Base-by-base conservation (phyloP, 2,113 vertebrate genomes). In the Pachyramphus minor region DNA sequence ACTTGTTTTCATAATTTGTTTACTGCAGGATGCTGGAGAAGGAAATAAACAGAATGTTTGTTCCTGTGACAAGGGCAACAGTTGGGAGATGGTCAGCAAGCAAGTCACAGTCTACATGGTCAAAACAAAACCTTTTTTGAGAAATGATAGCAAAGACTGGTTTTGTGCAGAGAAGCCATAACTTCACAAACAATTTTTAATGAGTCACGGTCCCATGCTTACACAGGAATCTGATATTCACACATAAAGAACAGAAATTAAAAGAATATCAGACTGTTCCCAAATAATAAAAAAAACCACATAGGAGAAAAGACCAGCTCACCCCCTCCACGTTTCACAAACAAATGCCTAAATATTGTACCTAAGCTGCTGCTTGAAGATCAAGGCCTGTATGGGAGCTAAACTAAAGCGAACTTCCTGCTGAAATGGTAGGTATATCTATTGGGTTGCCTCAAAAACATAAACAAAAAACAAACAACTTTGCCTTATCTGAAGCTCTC, bases 381-480 rank as follows among this genome's bases (percentile, higher is more conserved):
- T 87, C 59, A 75, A 81, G 55, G 24, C 12, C 5, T 21, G 3
- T 28, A 27, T 91, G 37, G 27, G 28, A 75, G 27, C 21, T 67
- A 67, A 81, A 87, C 21, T 37, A 59, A 42, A 62, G 50, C 9
- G n/a, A n/a, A 59, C 27, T 63, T 25, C 35, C 35, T 59, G 62
- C 41, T 69, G 76, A 67, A 56, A 68, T 69, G 28, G 22, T 10
- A 25, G 25, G 3, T 8, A 11, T 35, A 11, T 25, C 30, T 67
- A 42, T 16, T 50, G 11, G 12, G 39, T 64, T 47, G 7, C 8
- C 81, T 59, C 28, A 31, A 42, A 67, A 45, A 30, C 4, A 5
- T 33, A 60, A 33, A 82, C 60, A 35, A 82, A n/a, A 13, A 49
- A 2, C 0, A 5, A 4, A 1, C 7, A 63, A 0, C 6, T 47